Percentiles rank a stretch among this genome's conserved stretches.
These are phyloP conservation scores for Mionectes macconnelli DNA, from an alignment of 2,113 vertebrate species.

Conservation along the genomic window DNA sequence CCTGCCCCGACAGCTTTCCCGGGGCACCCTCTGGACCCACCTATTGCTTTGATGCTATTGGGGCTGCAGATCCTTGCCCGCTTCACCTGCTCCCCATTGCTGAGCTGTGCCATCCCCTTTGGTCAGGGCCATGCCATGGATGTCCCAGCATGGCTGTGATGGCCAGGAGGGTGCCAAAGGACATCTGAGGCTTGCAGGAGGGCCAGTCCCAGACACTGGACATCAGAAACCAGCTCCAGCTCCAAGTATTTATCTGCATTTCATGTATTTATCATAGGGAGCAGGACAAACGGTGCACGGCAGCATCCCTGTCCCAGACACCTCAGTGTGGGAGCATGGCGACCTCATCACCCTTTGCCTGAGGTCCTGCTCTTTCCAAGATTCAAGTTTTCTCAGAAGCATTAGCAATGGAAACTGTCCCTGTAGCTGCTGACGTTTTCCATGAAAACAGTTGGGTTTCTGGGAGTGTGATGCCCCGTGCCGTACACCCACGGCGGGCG, in stretches of 20 bases:
- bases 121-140: too few relatives aligned
- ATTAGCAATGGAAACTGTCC: not conserved
- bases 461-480: not conserved
- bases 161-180: not conserved
- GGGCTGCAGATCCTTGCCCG: not conserved
- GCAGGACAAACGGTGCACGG: fast-evolving
- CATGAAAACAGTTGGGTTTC: not conserved
- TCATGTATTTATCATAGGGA: not conserved
- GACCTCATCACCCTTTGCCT: not conserved
- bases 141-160: not conserved
- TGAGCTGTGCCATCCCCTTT: not conserved
- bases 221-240: not conserved
- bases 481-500: fast-evolving
- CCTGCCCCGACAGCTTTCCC: not conserved
- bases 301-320: not conserved
- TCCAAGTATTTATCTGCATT: fast-evolving
- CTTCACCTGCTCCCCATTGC: not conserved
- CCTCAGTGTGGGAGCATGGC: not conserved
- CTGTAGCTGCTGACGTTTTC: not conserved
- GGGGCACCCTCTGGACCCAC: not conserved
- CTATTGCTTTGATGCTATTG: not conserved
- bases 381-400: not conserved
- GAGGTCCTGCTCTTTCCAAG: not conserved
- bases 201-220: not conserved
- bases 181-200: not conserved